phyloP scores from a whole-genome alignment of 2,888 invertebrate genomes.

The Spodoptera littoralis region DNA sequence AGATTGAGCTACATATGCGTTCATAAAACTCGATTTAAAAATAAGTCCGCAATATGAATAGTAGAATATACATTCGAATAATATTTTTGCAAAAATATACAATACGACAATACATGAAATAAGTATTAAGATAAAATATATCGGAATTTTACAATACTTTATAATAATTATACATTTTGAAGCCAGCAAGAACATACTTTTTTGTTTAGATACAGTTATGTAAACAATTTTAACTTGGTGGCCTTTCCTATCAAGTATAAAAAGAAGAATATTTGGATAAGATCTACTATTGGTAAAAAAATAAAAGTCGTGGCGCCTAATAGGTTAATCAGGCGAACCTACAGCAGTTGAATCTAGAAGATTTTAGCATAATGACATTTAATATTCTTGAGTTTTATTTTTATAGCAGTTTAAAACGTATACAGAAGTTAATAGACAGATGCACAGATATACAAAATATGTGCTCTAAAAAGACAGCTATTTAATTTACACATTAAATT shows the following conservation, averaged over 20 bases:
- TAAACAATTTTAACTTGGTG: not conserved
- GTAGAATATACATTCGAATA: constrained; percentile 42
- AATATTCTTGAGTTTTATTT: too few species aligned
- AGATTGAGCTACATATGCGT: constrained; percentile 58
- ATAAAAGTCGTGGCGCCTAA: too few species aligned
- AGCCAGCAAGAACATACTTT: too few species aligned
- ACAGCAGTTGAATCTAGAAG: too few species aligned
- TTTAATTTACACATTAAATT: not conserved
- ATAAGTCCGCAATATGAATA: constrained; percentile 23
- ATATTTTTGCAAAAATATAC: constrained; percentile 16
- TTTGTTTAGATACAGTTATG: not conserved
- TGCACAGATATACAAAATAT: not conserved
- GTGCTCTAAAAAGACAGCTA: not conserved
- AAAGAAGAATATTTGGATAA: too few species aligned
- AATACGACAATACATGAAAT: constrained; percentile 40
- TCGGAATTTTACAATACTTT: too few species aligned
- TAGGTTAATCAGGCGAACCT: too few species aligned
- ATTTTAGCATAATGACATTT: too few species aligned
- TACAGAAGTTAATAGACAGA: constrained; percentile 10
- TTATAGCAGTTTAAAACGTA: not conserved
- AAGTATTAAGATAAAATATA: not conserved
- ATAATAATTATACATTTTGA: too few species aligned
- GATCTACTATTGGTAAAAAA: too few species aligned
- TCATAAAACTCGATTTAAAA: constrained; percentile 38
- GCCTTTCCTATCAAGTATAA: too few species aligned